Evolutionary conservation across 1,140 invertebrate genomes (phyloP), one percentile per base, ranked within the genome.

Genomic region (Caenorhabditis elegans): DNA sequence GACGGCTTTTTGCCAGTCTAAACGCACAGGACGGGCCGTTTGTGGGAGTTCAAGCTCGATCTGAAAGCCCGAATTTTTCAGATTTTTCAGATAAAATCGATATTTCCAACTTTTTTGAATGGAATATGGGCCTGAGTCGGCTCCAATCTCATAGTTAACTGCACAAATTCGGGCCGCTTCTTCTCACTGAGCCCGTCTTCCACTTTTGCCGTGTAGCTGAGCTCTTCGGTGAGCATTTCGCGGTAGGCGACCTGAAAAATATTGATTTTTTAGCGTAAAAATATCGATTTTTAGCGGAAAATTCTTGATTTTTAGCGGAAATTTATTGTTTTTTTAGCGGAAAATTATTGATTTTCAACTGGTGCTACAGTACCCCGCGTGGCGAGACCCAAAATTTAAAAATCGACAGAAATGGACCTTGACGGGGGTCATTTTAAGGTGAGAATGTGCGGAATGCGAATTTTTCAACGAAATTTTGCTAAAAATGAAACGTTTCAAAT

Each of bases 261-360:
- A 97, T 93, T 86, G 92, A 93, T 84, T 93, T 92, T 85, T 94
- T 92, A 0, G 93, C 84, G 28, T 2, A 82, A 85, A 46, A 22
- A 84, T 17, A 47, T 10, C 22, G 31, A 78, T 43, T 43, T 43
- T 43, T 8, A 43, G 15, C 15, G 39, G 39, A 15, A 43, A 43
- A 43, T n/a, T n/a, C n/a, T n/a, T n/a, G n/a, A n/a, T n/a, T n/a
- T n/a, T n/a, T n/a, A n/a, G n/a, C n/a, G n/a, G n/a, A n/a, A n/a
- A n/a, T n/a, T n/a, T n/a, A n/a, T n/a, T n/a, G n/a, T n/a, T n/a
- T n/a, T n/a, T n/a, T n/a, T n/a, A n/a, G n/a, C n/a, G n/a, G n/a
- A n/a, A n/a, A n/a, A n/a, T n/a, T n/a, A n/a, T n/a, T n/a, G n/a
- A n/a, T n/a, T n/a, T n/a, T n/a, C n/a, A n/a, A n/a, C n/a, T n/a